Evolutionary conservation across 2,888 invertebrate species (phyloP).

Genomic region (Parnassius glacialis): DNA sequence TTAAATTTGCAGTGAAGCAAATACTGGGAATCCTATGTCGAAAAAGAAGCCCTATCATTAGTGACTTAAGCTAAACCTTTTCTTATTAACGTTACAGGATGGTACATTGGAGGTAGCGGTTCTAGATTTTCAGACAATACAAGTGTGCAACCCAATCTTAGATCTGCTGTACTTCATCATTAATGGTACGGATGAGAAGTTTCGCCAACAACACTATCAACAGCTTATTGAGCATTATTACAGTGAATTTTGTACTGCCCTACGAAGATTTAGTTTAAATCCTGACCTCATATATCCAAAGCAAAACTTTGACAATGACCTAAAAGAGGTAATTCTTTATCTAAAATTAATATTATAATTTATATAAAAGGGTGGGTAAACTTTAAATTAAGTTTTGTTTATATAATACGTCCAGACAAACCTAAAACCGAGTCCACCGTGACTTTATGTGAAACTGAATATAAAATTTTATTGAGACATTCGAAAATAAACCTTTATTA

Average conservation of each 20-base stretch:
- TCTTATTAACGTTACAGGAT: constrained; percentile 36
- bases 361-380: too few relatives aligned
- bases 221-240: constrained; percentile 15
- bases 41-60: too few relatives aligned
- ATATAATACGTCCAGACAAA: too few relatives aligned
- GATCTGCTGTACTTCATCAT: constrained; percentile 34
- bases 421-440: too few relatives aligned
- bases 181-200: constrained; percentile 46
- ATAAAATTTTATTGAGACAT: too few relatives aligned
- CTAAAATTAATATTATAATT: too few relatives aligned
- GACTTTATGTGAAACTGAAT: too few relatives aligned
- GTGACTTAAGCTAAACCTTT: too few relatives aligned
- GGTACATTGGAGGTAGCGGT: constrained; percentile 41
- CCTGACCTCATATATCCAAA: constrained; percentile 4
- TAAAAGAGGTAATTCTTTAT: constrained; percentile 6
- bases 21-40: too few relatives aligned
- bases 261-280: constrained; percentile 2
- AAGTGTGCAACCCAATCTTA: constrained; percentile 20
- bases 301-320: constrained; percentile 4
- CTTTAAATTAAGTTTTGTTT: too few relatives aligned
- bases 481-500: too few relatives aligned
- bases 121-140: constrained; percentile 38
- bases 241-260: neutral
- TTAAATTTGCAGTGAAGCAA: too few relatives aligned
- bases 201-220: constrained; percentile 33